phyloP scores from a whole-genome alignment of 2,888 invertebrate genomes.

The Trypoxylon attenuatum region DNA sequence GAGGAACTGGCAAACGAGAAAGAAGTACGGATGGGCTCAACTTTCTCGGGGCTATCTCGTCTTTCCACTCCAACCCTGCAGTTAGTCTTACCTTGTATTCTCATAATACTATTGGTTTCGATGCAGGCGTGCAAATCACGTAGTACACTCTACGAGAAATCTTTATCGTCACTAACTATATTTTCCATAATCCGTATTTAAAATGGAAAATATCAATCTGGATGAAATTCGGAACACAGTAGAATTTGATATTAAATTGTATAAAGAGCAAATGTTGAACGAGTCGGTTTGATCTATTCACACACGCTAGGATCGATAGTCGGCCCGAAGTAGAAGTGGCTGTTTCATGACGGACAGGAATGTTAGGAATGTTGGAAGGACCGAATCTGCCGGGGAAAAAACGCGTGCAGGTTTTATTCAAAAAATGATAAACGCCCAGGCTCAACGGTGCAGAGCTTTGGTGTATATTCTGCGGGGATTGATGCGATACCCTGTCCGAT shows the following conservation, averaged over 20 bases:
- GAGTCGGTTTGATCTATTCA: too few relatives aligned
- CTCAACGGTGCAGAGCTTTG: constrained; percentile 32
- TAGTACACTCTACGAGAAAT: neutral
- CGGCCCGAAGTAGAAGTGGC: too few relatives aligned
- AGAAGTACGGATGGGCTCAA: constrained; percentile 39
- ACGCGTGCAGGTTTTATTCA: neutral
- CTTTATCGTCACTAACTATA: too few relatives aligned
- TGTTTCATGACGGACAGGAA: too few relatives aligned
- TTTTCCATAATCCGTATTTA: too few relatives aligned
- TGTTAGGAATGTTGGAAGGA: too few relatives aligned
- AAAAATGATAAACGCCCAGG: constrained; percentile 25
- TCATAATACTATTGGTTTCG: constrained; percentile 28
- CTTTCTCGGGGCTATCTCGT: constrained; percentile 36
- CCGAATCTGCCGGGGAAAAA: too few relatives aligned
- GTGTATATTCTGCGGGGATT: constrained; percentile 23
- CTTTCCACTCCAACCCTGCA: constrained; percentile 14
- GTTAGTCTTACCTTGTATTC: constrained; percentile 34
- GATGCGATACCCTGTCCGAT: constrained; percentile 23
- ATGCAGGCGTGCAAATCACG: constrained; percentile 31
- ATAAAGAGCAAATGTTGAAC: too few relatives aligned
- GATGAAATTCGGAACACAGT: too few relatives aligned
- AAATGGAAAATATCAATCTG: too few relatives aligned
- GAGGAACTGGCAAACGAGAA: constrained; percentile 38
- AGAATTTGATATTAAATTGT: too few relatives aligned
- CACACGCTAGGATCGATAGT: too few relatives aligned